phyloP scores from a whole-genome alignment of 1,140 invertebrate species.

The Drosophila punjabiensis region DNA sequence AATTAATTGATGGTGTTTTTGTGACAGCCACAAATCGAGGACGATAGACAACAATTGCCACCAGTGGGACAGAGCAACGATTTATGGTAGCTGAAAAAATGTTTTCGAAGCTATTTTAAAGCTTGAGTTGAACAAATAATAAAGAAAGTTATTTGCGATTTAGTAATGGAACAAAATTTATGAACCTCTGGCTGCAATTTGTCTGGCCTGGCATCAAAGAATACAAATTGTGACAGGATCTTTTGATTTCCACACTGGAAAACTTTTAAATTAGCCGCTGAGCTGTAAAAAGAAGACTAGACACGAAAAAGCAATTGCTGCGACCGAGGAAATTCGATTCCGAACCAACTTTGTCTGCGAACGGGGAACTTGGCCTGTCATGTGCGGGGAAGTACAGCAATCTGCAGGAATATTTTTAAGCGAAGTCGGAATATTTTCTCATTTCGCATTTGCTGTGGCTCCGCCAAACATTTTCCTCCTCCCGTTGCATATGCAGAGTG shows the following conservation, averaged over 20 bases:
- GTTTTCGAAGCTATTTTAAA: not conserved
- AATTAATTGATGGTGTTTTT: constrained; percentile 74
- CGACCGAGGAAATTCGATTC: constrained; percentile 51
- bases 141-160: not conserved
- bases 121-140: not conserved
- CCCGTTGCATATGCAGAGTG: constrained; percentile 60
- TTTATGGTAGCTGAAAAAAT: constrained; percentile 1
- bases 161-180: constrained; percentile 5
- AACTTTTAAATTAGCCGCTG: constrained; percentile 72
- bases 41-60: constrained; percentile 24
- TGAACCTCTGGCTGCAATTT: constrained; percentile 20
- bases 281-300: constrained; percentile 47
- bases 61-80: not conserved
- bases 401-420: constrained; percentile 30
- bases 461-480: constrained; percentile 40
- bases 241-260: constrained; percentile 57
- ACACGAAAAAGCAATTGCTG: constrained; percentile 59
- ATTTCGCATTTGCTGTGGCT: constrained; percentile 38
- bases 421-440: constrained; percentile 58
- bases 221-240: constrained; percentile 28
- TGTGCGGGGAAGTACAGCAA: constrained; percentile 44
- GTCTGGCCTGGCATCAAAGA: constrained; percentile 16
- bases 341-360: constrained; percentile 50
- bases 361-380: constrained; percentile 38
- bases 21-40: constrained; percentile 43